These are phyloP conservation scores for Microtus montanus DNA, from an alignment of 2,113 vertebrate species.

Conservation along the genomic window DNA sequence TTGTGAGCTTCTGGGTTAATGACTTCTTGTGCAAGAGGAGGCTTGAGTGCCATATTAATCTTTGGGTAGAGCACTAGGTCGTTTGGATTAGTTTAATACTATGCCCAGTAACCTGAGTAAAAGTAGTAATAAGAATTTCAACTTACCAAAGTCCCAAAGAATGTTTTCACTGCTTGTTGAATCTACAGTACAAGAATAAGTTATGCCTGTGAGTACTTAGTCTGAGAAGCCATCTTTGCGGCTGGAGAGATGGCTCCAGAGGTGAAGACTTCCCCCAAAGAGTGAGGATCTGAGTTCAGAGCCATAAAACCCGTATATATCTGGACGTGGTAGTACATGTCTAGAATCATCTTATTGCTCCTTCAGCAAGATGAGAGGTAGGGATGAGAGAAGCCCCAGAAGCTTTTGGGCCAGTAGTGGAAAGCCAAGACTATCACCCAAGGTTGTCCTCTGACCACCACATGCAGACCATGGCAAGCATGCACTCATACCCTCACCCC, in stretches of 20 bases:
- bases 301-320: neutral
- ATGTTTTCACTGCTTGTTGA: neutral
- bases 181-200: neutral
- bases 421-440: neutral
- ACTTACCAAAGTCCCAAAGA: neutral
- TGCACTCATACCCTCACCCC: neutral
- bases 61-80: neutral
- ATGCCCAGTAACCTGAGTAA: neutral
- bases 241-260: neutral
- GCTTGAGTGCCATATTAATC: neutral
- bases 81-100: neutral
- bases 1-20: neutral
- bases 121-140: neutral
- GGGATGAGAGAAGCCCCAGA: neutral
- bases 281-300: neutral
- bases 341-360: neutral
- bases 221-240: neutral
- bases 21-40: neutral
- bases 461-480: neutral
- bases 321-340: neutral
- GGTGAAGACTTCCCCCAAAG: neutral
- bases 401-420: neutral
- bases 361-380: neutral
- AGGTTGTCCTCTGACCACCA: neutral
- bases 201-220: neutral